A percentile compares a stretch with the other conserved stretches of the same genome.
Conservation (phyloP, 92 coral and sea anemone species). For the Pocillopora meandrina region DNA sequence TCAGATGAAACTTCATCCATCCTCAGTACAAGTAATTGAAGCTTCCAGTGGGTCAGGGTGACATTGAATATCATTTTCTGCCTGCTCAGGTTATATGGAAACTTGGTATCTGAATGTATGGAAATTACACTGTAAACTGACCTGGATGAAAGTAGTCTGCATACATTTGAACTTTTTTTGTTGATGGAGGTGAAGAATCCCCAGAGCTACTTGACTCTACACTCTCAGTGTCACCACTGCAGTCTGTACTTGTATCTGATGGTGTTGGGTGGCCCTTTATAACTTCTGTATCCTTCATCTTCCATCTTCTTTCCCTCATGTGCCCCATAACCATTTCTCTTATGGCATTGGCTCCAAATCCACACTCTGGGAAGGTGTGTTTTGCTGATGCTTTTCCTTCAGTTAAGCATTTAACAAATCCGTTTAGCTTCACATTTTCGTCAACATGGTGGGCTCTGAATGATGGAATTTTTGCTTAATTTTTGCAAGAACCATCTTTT, state of each 20-base stretch:
- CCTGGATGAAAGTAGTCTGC: slow-evolving; percentile 37
- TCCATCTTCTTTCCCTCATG: slow-evolving; percentile 10
- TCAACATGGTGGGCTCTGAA: slow-evolving; percentile 13
- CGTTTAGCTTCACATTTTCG: neutral
- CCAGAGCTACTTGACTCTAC: slow-evolving; percentile 12
- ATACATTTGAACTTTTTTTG: slow-evolving; percentile 3
- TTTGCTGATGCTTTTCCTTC: slow-evolving; percentile 14
- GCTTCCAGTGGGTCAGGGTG: too few species aligned
- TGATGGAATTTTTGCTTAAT: slow-evolving; percentile 16
- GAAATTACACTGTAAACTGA: neutral
- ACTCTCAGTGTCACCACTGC: slow-evolving; percentile 38
- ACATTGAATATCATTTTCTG: slow-evolving; percentile 8
- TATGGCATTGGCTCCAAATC: slow-evolving; percentile 26
- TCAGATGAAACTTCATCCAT: too few species aligned
- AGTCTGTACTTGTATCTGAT: slow-evolving; percentile 8
- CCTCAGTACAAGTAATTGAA: too few species aligned
- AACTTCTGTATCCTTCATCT: neutral
- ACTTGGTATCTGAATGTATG: neutral
- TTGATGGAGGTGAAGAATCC: slow-evolving; percentile 11
- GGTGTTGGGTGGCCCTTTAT: neutral
- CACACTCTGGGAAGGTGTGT: slow-evolving; percentile 7
- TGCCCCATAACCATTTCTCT: slow-evolving; percentile 34
- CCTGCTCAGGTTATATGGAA: neutral
- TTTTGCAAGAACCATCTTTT: slow-evolving; percentile 28
- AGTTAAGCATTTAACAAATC: slow-evolving; percentile 18